phyloP scores from a whole-genome alignment of 2,797 vertebrate genomes.

The Acridotheres tristis region DNA sequence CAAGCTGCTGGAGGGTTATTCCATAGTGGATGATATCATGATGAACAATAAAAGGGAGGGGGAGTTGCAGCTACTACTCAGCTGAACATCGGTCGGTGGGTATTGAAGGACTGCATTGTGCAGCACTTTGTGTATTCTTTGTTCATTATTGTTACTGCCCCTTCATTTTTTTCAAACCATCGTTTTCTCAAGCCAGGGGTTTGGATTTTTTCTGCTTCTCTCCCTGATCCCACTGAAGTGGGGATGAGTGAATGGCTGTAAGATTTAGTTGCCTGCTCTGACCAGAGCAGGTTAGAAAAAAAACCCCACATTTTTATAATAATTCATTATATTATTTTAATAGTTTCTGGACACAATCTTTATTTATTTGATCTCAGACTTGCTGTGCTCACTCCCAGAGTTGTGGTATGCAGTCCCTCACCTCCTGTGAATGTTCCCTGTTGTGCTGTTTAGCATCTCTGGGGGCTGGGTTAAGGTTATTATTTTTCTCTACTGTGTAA shows the following conservation, averaged over 20 bases:
- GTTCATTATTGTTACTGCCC: not conserved
- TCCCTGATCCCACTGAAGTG: not conserved
- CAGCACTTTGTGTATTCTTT: not conserved
- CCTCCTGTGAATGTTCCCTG: not conserved
- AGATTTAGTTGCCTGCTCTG: not conserved
- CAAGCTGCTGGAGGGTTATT: not conserved
- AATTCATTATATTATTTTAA: not conserved
- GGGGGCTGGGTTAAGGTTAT: not conserved
- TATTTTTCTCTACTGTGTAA: not conserved
- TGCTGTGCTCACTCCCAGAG: not conserved
- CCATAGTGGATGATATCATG: not conserved
- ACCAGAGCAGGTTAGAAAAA: not conserved
- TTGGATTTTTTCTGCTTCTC: not conserved
- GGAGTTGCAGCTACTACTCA: no score
- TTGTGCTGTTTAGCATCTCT: not conserved
- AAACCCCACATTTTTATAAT: accelerated
- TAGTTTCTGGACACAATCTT: not conserved
- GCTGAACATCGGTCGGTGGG: accelerated
- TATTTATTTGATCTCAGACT: not conserved
- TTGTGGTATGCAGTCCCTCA: not conserved
- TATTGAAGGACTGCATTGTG: not conserved
- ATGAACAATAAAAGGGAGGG: not conserved
- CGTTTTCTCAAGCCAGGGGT: not conserved
- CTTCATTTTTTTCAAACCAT: not conserved
- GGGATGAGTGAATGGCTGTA: not conserved